These are phyloP conservation scores for Archocentrus centrarchus DNA, from an alignment of 2,113 vertebrate genomes.

Conservation along the genomic window DNA sequence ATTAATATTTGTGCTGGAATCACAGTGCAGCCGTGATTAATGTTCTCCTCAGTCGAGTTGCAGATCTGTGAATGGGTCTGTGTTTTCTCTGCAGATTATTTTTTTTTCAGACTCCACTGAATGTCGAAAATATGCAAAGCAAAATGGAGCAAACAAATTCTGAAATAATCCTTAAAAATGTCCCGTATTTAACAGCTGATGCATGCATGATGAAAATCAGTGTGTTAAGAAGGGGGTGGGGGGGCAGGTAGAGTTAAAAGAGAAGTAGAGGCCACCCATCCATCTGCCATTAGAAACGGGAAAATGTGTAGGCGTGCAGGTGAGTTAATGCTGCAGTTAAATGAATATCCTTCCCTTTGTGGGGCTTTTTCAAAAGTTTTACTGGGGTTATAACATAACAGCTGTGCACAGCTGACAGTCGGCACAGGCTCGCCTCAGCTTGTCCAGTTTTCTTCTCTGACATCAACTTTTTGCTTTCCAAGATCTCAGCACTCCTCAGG, in stretches of 20 bases:
- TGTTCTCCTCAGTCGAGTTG: conserved; percentile 1
- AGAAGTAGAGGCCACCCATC: not conserved
- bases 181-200: not conserved
- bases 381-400: conserved; percentile 34
- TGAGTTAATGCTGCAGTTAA: conserved; percentile 11
- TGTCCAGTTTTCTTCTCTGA: conserved; percentile 46
- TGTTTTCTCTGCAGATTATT: not conserved
- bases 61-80: conserved; percentile 13
- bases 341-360: not conserved
- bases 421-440: conserved; percentile 64
- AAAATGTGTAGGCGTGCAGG: conserved; percentile 25
- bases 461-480: not conserved
- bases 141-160: not conserved
- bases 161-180: not conserved
- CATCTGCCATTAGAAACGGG: conserved; percentile 1
- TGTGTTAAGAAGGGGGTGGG: not conserved
- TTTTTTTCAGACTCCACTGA: not conserved
- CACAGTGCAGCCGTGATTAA: conserved; percentile 29
- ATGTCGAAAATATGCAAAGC: not conserved
- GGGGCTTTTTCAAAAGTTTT: conserved; percentile 4
- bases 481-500: not conserved
- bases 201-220: not conserved
- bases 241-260: not conserved
- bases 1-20: conserved; percentile 35
- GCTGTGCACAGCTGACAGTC: conserved; percentile 38